Evolutionary conservation across 2,113 vertebrate species (phyloP).

Genomic region (Osmerus eperlanus): DNA sequence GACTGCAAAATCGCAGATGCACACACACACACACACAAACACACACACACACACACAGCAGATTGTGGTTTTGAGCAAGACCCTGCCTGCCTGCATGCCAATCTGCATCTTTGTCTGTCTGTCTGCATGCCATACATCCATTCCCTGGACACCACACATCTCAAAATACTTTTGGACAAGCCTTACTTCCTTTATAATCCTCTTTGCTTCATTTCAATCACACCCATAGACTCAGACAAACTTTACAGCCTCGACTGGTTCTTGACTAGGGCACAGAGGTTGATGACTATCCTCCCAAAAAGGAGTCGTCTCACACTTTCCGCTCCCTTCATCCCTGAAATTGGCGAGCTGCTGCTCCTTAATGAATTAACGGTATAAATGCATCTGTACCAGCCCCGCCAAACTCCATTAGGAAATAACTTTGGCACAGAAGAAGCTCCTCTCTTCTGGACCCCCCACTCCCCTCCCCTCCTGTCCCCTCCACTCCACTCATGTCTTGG

Average conservation of each 20-base stretch:
- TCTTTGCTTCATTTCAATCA: neutral
- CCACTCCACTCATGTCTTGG: conserved; percentile 8
- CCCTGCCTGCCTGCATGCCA: conserved; percentile 2
- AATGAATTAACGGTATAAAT: conserved; percentile 66
- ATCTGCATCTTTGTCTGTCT: conserved; percentile 28
- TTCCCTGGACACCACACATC: conserved; percentile 17
- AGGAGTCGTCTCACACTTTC: conserved; percentile 14
- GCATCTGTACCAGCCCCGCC: conserved; percentile 47
- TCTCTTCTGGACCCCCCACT: neutral
- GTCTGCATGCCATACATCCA: conserved; percentile 14
- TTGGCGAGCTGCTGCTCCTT: conserved; percentile 49
- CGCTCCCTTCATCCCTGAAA: neutral
- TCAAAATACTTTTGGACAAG: conserved; percentile 6
- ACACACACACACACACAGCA: too few species aligned
- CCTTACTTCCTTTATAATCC: neutral
- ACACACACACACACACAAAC: too few species aligned
- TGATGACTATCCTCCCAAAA: conserved; percentile 38
- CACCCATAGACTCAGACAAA: conserved; percentile 13
- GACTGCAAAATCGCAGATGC: too few species aligned
- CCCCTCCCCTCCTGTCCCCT: neutral
- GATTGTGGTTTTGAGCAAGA: too few species aligned
- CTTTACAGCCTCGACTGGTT: conserved; percentile 32
- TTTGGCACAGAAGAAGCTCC: conserved; percentile 48
- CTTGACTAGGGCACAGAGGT: conserved; percentile 54
- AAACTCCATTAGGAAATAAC: conserved; percentile 61